phyloP scores from a whole-genome alignment of 1,140 invertebrate species.

The Zophobas atratus region DNA sequence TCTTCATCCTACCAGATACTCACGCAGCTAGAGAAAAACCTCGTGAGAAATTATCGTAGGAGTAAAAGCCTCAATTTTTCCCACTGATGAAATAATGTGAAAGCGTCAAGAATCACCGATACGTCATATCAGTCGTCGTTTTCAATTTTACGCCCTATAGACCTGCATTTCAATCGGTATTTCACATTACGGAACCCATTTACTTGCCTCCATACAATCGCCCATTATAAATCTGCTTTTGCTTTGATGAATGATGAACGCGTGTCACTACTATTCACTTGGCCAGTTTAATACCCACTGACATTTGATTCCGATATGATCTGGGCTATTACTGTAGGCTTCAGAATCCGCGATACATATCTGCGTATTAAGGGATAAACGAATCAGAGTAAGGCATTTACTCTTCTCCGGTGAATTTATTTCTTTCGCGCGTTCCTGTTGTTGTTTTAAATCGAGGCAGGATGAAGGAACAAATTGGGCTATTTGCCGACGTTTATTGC shows the following conservation, averaged over 20 bases:
- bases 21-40: no score
- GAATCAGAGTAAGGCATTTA: background rate
- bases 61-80: no score
- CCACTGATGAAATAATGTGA: background rate
- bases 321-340: conserved; percentile 39
- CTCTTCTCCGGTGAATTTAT: background rate
- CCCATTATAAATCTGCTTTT: conserved; percentile 36
- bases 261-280: conserved; percentile 33
- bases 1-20: no score
- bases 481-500: conserved; percentile 7
- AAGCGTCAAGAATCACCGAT: conserved; percentile 40
- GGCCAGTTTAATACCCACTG: conserved; percentile 46
- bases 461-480: conserved; percentile 7
- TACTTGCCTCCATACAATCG: conserved; percentile 32
- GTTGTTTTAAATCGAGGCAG: background rate
- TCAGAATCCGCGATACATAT: conserved; percentile 44
- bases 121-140: conserved; percentile 54
- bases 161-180: conserved; percentile 51
- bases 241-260: conserved; percentile 40
- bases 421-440: background rate
- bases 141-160: conserved; percentile 57
- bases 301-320: conserved; percentile 49
- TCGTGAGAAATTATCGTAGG: no score
- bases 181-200: conserved; percentile 48
- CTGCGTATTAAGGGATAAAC: conserved; percentile 25